Conservation (phyloP, 1,140 invertebrate genomes). For the Procambarus clarkii region DNA sequence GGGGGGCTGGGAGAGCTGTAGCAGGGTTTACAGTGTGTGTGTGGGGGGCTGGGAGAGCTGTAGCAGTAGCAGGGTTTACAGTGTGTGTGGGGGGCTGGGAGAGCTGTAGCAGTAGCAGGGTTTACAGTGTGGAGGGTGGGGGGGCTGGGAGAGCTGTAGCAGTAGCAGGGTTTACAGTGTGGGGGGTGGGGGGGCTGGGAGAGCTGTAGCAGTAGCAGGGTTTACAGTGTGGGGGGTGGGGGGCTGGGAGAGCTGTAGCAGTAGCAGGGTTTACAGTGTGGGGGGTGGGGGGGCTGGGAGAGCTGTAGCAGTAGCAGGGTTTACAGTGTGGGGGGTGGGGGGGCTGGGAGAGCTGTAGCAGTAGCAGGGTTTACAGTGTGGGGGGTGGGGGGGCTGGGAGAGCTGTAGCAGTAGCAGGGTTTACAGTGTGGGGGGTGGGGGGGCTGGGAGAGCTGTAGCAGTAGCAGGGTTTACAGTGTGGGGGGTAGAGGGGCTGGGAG, state of each 20-base stretch:
- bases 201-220: neutral
- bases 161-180: too few relatives aligned
- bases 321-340: too few relatives aligned
- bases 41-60: neutral
- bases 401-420: too few relatives aligned
- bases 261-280: neutral
- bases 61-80: too few relatives aligned
- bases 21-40: too few relatives aligned
- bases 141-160: neutral
- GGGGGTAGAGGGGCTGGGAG: neutral
- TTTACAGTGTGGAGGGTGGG: neutral
- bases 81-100: neutral
- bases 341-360: neutral
- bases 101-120: too few relatives aligned
- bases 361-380: neutral
- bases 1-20: neutral
- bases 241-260: too few relatives aligned
- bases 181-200: neutral
- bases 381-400: neutral
- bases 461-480: too few relatives aligned
- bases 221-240: neutral
- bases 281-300: neutral
- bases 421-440: too few relatives aligned
- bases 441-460: neutral
- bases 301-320: too few relatives aligned